Base-by-base conservation (phyloP, 2,113 vertebrate species). In the Crotalus tigris region DNA sequence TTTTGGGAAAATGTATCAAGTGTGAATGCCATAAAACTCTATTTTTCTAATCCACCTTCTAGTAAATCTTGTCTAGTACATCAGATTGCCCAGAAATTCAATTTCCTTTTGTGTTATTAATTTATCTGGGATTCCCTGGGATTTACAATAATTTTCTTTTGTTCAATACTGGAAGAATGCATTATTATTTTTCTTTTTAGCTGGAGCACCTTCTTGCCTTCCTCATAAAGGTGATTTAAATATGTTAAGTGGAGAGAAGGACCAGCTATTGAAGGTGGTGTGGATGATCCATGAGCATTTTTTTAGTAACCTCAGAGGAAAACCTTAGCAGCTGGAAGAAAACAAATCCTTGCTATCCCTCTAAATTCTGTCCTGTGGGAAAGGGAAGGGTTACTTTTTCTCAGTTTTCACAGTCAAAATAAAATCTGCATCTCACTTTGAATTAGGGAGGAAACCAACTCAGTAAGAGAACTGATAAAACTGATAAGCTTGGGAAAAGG, bases 171-270 rank as follows among this genome's bases (percentile, higher is more conserved):
- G 17, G 23, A 92, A 51, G n/a, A 24, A 4, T 0, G 4, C 61
- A 51, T 92, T 51, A 4, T 91, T 92, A 86, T 55, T 55, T 51
- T 75, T 15, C 26, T 64, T 64, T 49, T 29, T 86, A 29, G 89
- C 87, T 91, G 0, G 0, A 87, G 2, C 0, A 15, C 6, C 2
- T 1, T 1, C 69, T 88, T 64, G 29, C 11, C 12, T 44, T 91
- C 21, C 44, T 89, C 86, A 51, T 21, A 0, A 0, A 19, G 0
- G 5, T 0, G 24, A 8, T 0, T 15, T 85, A 29, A 85, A 61
- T 51, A 58, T 23, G 12, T 51, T 24, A 57, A 29, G 2, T 55
- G 91, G 81, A 53, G 39, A 57, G 58, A 6, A 87, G 24, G n/a
- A 24, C 19, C 33, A 29, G 44, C 91, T 85, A 91, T 53, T 91